phyloP scores from a whole-genome alignment of 2,888 invertebrate species.

The Cephalotes varians region DNA sequence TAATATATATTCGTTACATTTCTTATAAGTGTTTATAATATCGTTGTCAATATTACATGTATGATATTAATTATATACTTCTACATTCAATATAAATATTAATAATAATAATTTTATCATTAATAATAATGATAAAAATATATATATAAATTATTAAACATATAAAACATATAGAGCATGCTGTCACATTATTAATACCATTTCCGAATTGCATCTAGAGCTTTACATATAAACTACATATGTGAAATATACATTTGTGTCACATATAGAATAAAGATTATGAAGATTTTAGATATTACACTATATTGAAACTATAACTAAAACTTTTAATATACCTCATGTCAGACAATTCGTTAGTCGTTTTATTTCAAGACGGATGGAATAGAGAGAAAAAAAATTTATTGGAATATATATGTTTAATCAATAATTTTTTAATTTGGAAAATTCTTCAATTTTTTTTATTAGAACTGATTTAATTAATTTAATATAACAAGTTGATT shows the following conservation, averaged over 20 bases:
- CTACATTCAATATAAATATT: conserved; percentile 4
- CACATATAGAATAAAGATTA: neutral
- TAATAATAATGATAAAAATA: neutral
- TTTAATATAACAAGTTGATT: neutral
- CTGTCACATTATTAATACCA: conserved; percentile 11
- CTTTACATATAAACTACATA: neutral
- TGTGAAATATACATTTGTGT: neutral
- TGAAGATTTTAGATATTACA: neutral
- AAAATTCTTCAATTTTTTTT: neutral
- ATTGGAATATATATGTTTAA: neutral
- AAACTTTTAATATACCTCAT: neutral
- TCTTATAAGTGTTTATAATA: conserved; percentile 27
- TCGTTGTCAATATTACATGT: conserved; percentile 2
- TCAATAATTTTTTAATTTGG: neutral
- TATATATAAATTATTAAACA: neutral
- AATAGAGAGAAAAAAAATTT: neutral
- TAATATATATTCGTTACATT: conserved; percentile 23
- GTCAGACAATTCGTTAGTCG: too few relatives aligned
- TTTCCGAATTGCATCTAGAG: conserved; percentile 42
- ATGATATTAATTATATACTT: neutral
- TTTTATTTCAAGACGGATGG: neutral
- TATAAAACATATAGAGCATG: conserved; percentile 16
- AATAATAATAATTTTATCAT: too few relatives aligned
- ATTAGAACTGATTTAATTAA: neutral
- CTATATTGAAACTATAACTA: neutral